These are phyloP conservation scores for Invenusta paracnida DNA, from an alignment of 2,888 invertebrate species.

Conservation along the genomic window DNA sequence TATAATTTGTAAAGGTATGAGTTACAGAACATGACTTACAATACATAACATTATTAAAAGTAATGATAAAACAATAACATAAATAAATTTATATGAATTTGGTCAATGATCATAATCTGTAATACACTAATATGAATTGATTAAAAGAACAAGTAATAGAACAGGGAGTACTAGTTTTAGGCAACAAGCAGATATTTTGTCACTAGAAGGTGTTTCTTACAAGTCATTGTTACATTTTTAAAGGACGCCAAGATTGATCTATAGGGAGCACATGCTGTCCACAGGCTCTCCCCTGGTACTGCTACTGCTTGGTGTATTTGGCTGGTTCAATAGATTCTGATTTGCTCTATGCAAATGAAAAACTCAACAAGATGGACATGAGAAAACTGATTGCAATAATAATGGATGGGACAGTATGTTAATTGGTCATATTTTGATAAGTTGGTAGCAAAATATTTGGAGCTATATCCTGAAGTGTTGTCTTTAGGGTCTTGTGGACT, in stretches of 20 bases:
- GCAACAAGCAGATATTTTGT: no score
- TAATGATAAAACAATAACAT: background rate
- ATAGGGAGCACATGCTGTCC: no score
- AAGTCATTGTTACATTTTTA: no score
- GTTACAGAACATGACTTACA: background rate
- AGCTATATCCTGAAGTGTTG: background rate
- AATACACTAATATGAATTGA: background rate
- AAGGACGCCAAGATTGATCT: no score
- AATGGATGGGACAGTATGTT: background rate
- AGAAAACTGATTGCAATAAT: background rate
- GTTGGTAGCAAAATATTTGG: no score
- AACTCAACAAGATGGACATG: background rate
- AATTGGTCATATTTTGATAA: background rate
- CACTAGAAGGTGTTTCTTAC: no score
- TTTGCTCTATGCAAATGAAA: background rate
- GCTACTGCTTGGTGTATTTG: no score
- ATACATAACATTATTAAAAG: background rate
- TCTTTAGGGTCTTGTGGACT: background rate
- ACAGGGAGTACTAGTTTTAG: no score
- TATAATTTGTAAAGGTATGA: background rate
- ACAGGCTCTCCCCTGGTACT: no score
- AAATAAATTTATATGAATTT: background rate
- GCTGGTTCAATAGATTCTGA: no score
- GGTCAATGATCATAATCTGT: background rate
- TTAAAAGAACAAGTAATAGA: no score